phyloP scores from a whole-genome alignment of 2,797 vertebrate genomes.

The Diceros bicornis region DNA sequence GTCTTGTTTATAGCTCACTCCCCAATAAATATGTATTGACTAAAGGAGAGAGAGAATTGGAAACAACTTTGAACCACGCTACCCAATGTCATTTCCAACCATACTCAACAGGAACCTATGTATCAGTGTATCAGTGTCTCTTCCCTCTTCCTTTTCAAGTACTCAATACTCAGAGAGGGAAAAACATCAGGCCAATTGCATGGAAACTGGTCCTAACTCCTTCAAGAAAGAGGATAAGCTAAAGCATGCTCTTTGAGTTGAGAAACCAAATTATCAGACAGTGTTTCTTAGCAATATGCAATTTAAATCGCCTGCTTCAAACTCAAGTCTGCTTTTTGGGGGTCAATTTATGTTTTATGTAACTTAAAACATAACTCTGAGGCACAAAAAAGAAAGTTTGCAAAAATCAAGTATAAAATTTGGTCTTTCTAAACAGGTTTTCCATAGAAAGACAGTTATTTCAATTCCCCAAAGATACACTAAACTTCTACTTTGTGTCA shows the following conservation, averaged over 20 bases:
- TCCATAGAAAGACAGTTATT: background rate
- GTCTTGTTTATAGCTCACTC: background rate
- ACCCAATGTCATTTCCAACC: background rate
- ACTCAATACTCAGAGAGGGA: background rate
- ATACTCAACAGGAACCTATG: background rate
- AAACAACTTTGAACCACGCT: background rate
- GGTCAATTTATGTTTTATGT: background rate
- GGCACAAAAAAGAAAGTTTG: slow-evolving; percentile 13
- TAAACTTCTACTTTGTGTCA: background rate
- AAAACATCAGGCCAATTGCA: background rate
- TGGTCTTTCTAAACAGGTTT: background rate
- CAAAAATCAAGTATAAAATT: slow-evolving; percentile 42
- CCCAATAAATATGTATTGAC: background rate
- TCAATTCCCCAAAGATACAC: slow-evolving; percentile 27
- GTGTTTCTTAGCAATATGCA: background rate
- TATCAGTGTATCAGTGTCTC: background rate
- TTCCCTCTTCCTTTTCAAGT: background rate
- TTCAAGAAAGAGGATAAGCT: background rate
- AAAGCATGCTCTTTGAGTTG: background rate
- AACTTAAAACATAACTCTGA: background rate
- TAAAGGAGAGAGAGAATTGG: background rate
- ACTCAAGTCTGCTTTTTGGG: background rate
- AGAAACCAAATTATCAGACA: slow-evolving; percentile 48
- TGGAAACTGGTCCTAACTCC: background rate
- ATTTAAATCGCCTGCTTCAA: slow-evolving; percentile 37